Evolutionary conservation across 2,797 vertebrate genomes (phyloP), one percentile per base, ranked within the genome.

Genomic region (Gadopsis marmoratus): DNA sequence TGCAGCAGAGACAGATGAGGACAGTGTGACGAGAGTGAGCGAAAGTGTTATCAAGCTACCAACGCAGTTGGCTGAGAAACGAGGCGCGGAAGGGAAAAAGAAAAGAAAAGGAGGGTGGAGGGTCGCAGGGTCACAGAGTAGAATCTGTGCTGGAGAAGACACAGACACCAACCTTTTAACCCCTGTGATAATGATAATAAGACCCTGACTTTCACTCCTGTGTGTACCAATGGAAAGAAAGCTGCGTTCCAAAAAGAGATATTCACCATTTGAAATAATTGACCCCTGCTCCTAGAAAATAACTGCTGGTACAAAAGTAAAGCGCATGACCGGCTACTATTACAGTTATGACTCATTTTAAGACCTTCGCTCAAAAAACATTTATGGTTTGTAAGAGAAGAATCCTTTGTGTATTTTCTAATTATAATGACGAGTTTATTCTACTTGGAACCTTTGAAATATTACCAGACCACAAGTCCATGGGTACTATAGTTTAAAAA

Each of bases 141-240:
- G 79, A 87, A 85, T 92, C 84, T 88, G 89, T 82, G 84, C 76
- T 11, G 63, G 92, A 94, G 88, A 92, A 91, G 91, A 94, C 87
- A 76, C 93, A 92, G 92, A 88, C 85, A 72, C 71, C 62, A 35
- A 90, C 90, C 92, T 88, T 89, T 88, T 83, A 82, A 92, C 91
- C 88, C 53, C 51, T 4, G 70, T 31, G 84, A 92, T 89, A 85
- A 86, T 80, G 85, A 91, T 92, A 91, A 92, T 75, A 82, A 72
- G 80, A 88, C 75, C 78, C 85, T 63, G 65, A 88, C 87, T 89
- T 86, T 86, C 84, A 77, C 89, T 87, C 71, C 78, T 64, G 48
- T 39, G 56, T 72, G 54, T 73, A 59, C 74, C 53, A 54, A 69
- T 48, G 81, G 85, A 88, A 87, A 83, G 7, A 76, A n/a, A 56